Evolutionary conservation across 2,888 invertebrate genomes (phyloP).

Genomic region (Sycophila texana): DNA sequence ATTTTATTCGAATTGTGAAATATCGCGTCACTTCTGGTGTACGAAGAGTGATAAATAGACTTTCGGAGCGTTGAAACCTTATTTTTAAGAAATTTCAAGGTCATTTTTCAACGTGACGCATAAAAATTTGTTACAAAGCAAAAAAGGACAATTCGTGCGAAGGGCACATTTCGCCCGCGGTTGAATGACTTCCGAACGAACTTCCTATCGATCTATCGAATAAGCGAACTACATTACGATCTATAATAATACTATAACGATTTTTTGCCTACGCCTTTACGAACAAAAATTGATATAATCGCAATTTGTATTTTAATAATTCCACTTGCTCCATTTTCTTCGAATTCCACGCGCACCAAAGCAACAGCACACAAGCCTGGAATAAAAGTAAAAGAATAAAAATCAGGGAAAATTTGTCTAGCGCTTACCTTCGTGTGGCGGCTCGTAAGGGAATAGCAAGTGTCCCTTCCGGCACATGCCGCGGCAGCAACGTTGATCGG

Average conservation of each 20-base stretch:
- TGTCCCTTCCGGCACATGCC: constrained; percentile 78
- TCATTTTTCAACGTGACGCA: too few species aligned
- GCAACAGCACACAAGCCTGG: not conserved
- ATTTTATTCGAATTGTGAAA: too few species aligned
- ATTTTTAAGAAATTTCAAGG: too few species aligned
- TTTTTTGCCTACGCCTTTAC: not conserved
- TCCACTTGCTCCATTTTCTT: not conserved
- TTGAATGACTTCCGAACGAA: too few species aligned
- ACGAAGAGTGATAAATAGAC: too few species aligned
- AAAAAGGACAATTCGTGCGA: too few species aligned
- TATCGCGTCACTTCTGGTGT: too few species aligned
- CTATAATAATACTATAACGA: not conserved
- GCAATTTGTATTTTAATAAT: not conserved
- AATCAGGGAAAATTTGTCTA: not conserved
- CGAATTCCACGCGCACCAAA: not conserved
- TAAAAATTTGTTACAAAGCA: too few species aligned
- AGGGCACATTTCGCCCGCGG: too few species aligned
- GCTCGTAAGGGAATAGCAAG: constrained; percentile 49
- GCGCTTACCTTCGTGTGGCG: constrained; percentile 57
- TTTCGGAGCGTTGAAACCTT: too few species aligned
- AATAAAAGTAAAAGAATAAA: not conserved
- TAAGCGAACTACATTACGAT: too few species aligned
- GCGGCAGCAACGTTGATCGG: constrained; percentile 79
- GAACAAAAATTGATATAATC: not conserved
- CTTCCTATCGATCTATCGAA: too few species aligned